Percentiles rank a stretch among this genome's conserved stretches.
phyloP scores from a whole-genome alignment of 2,888 invertebrate species.

The Eulithis testata region DNA sequence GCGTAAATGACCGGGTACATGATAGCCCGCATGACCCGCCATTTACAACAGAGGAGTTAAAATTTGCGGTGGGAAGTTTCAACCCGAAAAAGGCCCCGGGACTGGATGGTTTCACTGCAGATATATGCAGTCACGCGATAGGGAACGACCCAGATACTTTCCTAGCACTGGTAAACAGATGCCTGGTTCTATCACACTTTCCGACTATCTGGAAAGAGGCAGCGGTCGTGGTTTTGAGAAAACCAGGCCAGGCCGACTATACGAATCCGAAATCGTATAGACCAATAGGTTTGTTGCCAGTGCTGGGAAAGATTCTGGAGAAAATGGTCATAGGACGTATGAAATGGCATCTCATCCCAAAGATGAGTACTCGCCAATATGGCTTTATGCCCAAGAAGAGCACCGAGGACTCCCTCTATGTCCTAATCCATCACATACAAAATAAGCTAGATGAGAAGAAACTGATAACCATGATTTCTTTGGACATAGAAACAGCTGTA shows the following conservation, averaged over 20 bases:
- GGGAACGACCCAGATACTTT: not conserved
- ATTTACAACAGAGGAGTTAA: constrained; percentile 1
- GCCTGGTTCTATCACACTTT: not conserved
- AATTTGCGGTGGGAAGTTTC: not conserved
- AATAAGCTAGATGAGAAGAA: too few species aligned
- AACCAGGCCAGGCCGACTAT: not conserved
- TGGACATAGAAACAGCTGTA: too few species aligned
- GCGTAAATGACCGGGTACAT: not conserved
- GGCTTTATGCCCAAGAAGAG: too few species aligned
- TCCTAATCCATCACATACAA: too few species aligned
- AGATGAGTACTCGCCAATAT: too few species aligned
- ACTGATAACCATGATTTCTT: too few species aligned
- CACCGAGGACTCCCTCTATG: too few species aligned
- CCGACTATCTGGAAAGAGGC: not conserved
- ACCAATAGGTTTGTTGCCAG: constrained; percentile 7
- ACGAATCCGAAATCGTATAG: constrained; percentile 9
- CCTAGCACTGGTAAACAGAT: not conserved
- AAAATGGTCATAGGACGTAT: too few species aligned
- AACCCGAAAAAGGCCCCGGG: constrained; percentile 1
- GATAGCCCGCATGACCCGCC: not conserved
- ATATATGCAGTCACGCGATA: not conserved
- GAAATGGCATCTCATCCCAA: too few species aligned
- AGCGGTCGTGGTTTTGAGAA: not conserved
- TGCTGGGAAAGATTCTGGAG: not conserved
- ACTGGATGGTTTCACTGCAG: not conserved